Percentiles rank a stretch among this genome's conserved stretches.
phyloP scores from a whole-genome alignment of 2,113 vertebrate genomes.

The Tauraco erythrolophus region DNA sequence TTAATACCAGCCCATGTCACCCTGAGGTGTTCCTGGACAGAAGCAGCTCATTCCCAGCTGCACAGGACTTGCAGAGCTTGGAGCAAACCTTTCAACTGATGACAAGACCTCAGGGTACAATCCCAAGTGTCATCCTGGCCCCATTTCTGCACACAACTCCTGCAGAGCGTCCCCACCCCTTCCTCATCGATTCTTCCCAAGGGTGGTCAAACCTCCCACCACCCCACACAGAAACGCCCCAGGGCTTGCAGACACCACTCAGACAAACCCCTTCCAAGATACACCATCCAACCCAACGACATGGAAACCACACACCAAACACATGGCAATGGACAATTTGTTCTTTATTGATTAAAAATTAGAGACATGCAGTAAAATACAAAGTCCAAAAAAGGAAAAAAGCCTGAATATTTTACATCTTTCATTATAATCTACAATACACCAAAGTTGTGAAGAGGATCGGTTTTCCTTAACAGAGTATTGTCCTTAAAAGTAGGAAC shows the following conservation, averaged over 20 bases:
- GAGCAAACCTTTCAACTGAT: background rate
- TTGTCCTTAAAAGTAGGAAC: constrained; percentile 65
- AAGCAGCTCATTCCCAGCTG: background rate
- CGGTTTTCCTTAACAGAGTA: constrained; percentile 68
- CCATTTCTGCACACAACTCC: background rate
- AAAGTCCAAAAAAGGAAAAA: constrained; percentile 81
- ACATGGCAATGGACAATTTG: constrained; percentile 75
- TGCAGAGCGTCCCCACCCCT: background rate
- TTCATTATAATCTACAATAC: constrained; percentile 80
- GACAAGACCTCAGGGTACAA: background rate
- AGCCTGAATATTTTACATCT: constrained; percentile 84
- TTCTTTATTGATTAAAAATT: constrained; percentile 96
- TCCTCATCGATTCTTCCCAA: rapidly evolving
- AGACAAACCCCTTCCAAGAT: background rate
- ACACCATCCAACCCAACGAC: background rate
- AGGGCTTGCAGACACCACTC: background rate
- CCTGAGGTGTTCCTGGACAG: background rate
- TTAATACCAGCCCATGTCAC: background rate
- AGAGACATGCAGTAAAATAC: constrained; percentile 93
- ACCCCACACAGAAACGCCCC: rapidly evolving
- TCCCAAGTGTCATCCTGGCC: background rate
- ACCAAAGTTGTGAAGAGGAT: constrained; percentile 72
- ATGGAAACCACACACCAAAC: background rate
- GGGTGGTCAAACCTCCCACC: background rate
- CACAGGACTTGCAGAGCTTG: background rate